Evolutionary conservation across 2,888 invertebrate species (phyloP), one percentile per base, ranked within the genome.

Genomic region (Zaprionus lineosus): DNA sequence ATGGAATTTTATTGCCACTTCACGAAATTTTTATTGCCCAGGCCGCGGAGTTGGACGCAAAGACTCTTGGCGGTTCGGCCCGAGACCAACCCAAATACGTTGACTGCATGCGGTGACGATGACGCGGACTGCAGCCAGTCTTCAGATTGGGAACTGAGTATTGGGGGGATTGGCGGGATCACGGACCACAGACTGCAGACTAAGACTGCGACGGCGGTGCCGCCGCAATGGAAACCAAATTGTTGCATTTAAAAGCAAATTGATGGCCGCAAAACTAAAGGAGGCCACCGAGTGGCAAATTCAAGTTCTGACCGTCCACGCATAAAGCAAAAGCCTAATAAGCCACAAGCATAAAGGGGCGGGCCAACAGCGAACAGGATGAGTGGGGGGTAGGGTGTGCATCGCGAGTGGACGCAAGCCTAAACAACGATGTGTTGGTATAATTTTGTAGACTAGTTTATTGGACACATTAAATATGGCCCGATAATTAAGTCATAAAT

Each of bases 361-460:
- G 2, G 2, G 4, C 4, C 6, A 39, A 24, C 4, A 0, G 0
- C 1, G 6, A 2, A 8, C 2, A 11, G 8, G 0, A 16, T 33
- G 44, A 12, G 9, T n/a, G 6, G 18, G 31, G n/a, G 12, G 31
- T 47, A 15, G 11, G 11, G 3, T 24, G 55, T 66, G 43, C 40
- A 52, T 5, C 31, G 2, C 7, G 51, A 48, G 21, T 29, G 43
- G 39, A 44, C 59, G 53, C 47, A 43, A 47, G 76, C 63, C 74
- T 82, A 81, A 84, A 61, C 84, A 81, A 83, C 81, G 81, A 84
- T 72, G 84, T 79, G 76, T 78, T 71, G 77, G 79, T 86, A 84
- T 85, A 85, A 84, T 86, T 87, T 88, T 86, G 87, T 87, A 84
- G 92, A 92, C 92, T 92, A 92, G 91, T 92, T 92, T 91, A 89